Evolutionary conservation across 1,140 invertebrate species (phyloP), one percentile per base, ranked within the genome.

Genomic region (Spodoptera litura): DNA sequence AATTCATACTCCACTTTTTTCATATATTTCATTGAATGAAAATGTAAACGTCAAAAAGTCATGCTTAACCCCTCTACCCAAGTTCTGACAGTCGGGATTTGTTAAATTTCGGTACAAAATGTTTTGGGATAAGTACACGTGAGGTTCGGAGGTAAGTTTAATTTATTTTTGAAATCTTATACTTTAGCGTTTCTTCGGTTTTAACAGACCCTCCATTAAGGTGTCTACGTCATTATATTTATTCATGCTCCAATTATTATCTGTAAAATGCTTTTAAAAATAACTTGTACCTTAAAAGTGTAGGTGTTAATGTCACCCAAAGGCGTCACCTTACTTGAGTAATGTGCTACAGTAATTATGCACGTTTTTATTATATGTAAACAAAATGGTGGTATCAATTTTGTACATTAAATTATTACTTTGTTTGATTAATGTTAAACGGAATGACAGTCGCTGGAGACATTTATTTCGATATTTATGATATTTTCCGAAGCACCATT

Each of bases 221-320:
- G 38, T 51, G 55, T 61, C 71, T 51, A 25, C 56, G 8, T 74
- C 61, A 74, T 59, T 27, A 61, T 51, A 74, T 49, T 59, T 74
- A 52, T 74, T 74, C 55, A 51, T 51, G 56, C 27, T 53, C 27
- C 51, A 56, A 71, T 55, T 55, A 56, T 71, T 55, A 71, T 15
- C 31, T 71, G n/a, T 38, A 71, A 71, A 71, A 35, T 8, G 15
- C 31, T 71, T 71, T 71, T 56, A 44, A 38, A 38, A 15, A 71
- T 35, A 56, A 31, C 49, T 70, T 70, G 27, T 70, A 10, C 25
- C 4, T 53, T 70, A 31, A 53, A 70, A 31, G 44, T 53, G 66
- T 66, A 49, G 62, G 62, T 51, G 38, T 66, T 66, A 38, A 20
- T 66, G 62, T 49, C 66, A 53, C 66, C 20, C 20, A 13, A 31